Conservation (phyloP, 1,140 invertebrate species). For the Drosophila arizonae region DNA sequence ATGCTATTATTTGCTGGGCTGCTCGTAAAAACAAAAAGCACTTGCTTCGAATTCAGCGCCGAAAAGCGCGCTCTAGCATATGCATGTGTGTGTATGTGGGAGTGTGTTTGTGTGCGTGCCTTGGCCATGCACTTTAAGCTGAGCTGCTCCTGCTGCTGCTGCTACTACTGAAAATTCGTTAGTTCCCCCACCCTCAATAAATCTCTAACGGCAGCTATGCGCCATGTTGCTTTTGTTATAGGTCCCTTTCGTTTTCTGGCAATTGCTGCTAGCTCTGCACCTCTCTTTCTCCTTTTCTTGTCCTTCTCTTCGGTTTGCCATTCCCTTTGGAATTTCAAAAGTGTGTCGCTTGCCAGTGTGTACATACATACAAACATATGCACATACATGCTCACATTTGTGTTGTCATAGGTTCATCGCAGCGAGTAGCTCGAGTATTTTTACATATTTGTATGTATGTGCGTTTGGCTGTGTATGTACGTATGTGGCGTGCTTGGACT, state of each 20-base stretch:
- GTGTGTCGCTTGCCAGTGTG: constrained; percentile 40
- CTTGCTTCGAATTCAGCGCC: constrained; percentile 39
- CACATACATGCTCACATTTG: background rate
- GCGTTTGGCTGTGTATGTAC: constrained; percentile 1
- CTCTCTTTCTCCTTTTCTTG: background rate
- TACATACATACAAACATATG: constrained; percentile 9
- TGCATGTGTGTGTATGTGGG: constrained; percentile 9
- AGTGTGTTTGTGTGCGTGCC: constrained; percentile 21
- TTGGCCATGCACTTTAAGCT: constrained; percentile 69
- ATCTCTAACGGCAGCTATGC: constrained; percentile 39
- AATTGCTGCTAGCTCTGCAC: background rate
- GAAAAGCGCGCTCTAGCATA: constrained; percentile 38
- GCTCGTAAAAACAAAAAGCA: constrained; percentile 54
- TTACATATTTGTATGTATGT: constrained; percentile 1
- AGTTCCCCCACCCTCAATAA: constrained; percentile 11
- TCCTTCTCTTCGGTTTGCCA: background rate
- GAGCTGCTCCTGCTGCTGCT: constrained; percentile 50
- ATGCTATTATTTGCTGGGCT: constrained; percentile 48
- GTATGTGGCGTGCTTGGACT: constrained; percentile 32
- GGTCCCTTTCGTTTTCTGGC: constrained; percentile 7
- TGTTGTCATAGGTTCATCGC: constrained; percentile 44
- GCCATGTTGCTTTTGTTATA: constrained; percentile 32
- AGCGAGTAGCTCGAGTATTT: constrained; percentile 10
- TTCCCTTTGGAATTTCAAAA: constrained; percentile 41
- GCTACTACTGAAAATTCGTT: constrained; percentile 44